Conservation (phyloP, 2,113 vertebrate species). For the Albula goreensis region DNA sequence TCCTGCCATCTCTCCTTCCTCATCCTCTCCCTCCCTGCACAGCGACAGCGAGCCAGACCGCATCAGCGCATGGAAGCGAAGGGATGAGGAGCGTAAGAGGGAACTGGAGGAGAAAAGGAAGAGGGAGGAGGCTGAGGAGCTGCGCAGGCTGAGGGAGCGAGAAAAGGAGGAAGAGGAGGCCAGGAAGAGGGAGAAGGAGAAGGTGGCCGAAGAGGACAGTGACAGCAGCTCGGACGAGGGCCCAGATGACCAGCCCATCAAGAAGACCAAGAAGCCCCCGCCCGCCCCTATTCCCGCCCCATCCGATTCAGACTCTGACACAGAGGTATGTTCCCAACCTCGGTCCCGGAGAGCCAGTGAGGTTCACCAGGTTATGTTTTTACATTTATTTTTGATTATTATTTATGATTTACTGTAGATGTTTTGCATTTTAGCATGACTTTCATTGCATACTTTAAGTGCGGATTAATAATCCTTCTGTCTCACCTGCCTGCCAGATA, state of each 20-base stretch:
- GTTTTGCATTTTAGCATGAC: no score
- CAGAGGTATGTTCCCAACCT: slow-evolving; percentile 52
- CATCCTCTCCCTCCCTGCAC: neutral
- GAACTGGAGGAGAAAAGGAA: slow-evolving; percentile 91
- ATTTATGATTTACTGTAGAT: no score
- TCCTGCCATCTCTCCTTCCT: no score
- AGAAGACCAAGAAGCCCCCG: slow-evolving; percentile 80
- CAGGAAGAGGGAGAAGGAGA: slow-evolving; percentile 81
- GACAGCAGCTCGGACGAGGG: slow-evolving; percentile 77
- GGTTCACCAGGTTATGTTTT: no score
- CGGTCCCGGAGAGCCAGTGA: no score
- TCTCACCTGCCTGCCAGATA: slow-evolving; percentile 58
- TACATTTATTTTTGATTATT: no score
- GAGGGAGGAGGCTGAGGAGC: slow-evolving; percentile 90
- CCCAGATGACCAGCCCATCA: slow-evolving; percentile 74
- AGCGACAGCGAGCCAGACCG: slow-evolving; percentile 87
- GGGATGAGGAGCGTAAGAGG: slow-evolving; percentile 83
- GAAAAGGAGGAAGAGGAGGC: slow-evolving; percentile 90
- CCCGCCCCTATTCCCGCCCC: slow-evolving; percentile 72
- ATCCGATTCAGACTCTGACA: slow-evolving; percentile 79
- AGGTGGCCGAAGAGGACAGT: slow-evolving; percentile 54
- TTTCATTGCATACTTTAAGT: no score
- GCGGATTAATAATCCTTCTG: neutral
- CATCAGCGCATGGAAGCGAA: slow-evolving; percentile 94
- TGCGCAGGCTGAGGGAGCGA: slow-evolving; percentile 83